Evolutionary conservation across 2,113 vertebrate genomes (phyloP).

Genomic region (Calypte anna): DNA sequence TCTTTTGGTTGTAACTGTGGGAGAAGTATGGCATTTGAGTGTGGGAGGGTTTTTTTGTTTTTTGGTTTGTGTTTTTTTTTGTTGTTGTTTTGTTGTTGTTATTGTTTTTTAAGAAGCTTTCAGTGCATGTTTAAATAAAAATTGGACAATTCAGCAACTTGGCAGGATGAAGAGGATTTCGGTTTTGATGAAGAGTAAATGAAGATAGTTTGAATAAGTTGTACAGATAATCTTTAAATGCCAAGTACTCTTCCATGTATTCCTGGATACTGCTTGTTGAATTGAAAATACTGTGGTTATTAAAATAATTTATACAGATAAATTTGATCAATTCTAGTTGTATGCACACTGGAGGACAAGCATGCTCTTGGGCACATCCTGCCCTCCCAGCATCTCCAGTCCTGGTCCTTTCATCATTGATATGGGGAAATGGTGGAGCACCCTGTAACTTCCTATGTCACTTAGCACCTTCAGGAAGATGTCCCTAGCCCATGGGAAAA

Average conservation of each 20-base stretch:
- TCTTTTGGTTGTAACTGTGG: not conserved
- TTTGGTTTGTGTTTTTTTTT: not conserved
- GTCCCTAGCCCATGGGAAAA: not conserved
- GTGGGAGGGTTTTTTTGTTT: not conserved
- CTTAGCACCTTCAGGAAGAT: not conserved
- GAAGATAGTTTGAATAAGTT: not conserved
- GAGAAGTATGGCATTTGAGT: not conserved
- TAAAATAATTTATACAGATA: not conserved
- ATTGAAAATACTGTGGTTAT: conserved; percentile 11
- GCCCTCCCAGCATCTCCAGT: not conserved
- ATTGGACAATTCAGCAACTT: not conserved
- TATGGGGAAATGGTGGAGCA: not conserved
- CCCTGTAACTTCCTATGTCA: not conserved
- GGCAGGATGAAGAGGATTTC: not conserved
- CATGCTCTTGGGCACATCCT: not conserved
- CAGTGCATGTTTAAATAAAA: not conserved
- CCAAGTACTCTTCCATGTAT: not conserved
- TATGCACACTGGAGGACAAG: not conserved
- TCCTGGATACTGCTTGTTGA: not conserved
- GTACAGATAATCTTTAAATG: not conserved
- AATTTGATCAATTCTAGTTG: not conserved
- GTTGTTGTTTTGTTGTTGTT: not conserved
- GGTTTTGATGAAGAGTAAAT: not conserved
- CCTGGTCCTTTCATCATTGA: not conserved
- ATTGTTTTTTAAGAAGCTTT: not conserved